phyloP scores from a whole-genome alignment of 2,797 vertebrate species.

The Paramormyrops hopkinsi region DNA sequence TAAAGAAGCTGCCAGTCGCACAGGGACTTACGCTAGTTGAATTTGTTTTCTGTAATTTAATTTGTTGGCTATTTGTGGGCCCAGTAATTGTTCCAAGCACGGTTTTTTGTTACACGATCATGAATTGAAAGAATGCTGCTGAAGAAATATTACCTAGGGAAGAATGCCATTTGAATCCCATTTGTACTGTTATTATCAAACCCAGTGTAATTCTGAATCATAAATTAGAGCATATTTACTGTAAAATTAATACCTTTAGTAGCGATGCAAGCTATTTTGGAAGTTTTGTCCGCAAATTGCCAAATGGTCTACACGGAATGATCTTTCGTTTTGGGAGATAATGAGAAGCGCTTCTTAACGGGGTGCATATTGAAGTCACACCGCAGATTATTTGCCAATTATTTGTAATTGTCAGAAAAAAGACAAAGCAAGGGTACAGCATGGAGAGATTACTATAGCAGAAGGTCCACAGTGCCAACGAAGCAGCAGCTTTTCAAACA shows the following conservation, averaged over 20 bases:
- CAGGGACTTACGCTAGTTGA: neutral
- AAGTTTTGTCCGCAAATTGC: neutral
- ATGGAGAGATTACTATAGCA: neutral
- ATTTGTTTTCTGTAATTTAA: neutral
- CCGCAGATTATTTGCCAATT: neutral
- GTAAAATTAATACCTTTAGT: neutral
- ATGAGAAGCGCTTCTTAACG: neutral
- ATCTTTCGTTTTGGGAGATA: neutral
- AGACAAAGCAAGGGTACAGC: neutral
- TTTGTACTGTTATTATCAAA: neutral
- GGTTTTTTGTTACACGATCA: neutral
- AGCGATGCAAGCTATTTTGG: neutral
- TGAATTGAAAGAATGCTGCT: neutral
- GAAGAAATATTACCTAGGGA: neutral
- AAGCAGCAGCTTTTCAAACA: neutral
- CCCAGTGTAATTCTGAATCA: neutral
- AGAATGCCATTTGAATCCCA: neutral
- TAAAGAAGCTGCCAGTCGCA: neutral
- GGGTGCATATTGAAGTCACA: neutral
- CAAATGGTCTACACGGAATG: neutral
- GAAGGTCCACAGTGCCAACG: neutral
- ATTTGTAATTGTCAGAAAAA: neutral
- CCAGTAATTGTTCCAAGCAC: neutral
- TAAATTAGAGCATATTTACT: neutral
- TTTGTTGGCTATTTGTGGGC: neutral